Evolutionary conservation across 2,888 invertebrate species (phyloP), one percentile per base, ranked within the genome.

Genomic region (Ganaspis brasiliensis): DNA sequence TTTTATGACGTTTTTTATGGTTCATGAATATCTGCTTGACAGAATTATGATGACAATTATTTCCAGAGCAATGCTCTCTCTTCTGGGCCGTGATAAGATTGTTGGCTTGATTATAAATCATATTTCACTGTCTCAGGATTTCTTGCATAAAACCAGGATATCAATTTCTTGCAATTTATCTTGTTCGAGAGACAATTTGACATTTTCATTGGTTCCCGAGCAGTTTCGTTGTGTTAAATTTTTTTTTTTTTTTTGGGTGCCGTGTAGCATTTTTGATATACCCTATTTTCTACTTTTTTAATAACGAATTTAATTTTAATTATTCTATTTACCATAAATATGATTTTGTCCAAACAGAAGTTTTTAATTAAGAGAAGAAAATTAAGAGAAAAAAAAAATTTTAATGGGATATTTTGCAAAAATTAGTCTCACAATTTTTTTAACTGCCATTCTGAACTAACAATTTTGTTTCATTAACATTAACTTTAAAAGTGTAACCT

Each of bases 1-100:
- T 61, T 61, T 61, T 61, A 61, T 61, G 61, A 37, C 31, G 26
- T 61, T 61, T 61, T 61, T 61, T 61, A 35, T 19, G 35, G 61
- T 35, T 9, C 35, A 35, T 61, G 31, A 61, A 61, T 35, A 16
- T 61, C 61, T 35, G 35, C 35, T 35, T 61, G 61, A 35, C 35
- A 61, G 61, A 12, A 35, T 35, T 61, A 61, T 37, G 61, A 61
- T 12, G 35, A 61, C 61, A 19, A 61, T 37, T 12, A 61, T 61
- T 61, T 61, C 61, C 61, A 61, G 35, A 61, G 19, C 19, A 35
- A 35, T 37, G 61, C 31, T 37, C 31, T 61, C 35, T 61, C 31
- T 61, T 61, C 2, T 37, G 12, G n/a, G 16, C 16, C 19, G 19
- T 61, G 19, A 61, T 61, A 35, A 35, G 35, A 35, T 16, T 61